These are phyloP conservation scores for Microcebus lehilahytsara DNA, from an alignment of 2,113 vertebrate genomes.

Conservation along the genomic window DNA sequence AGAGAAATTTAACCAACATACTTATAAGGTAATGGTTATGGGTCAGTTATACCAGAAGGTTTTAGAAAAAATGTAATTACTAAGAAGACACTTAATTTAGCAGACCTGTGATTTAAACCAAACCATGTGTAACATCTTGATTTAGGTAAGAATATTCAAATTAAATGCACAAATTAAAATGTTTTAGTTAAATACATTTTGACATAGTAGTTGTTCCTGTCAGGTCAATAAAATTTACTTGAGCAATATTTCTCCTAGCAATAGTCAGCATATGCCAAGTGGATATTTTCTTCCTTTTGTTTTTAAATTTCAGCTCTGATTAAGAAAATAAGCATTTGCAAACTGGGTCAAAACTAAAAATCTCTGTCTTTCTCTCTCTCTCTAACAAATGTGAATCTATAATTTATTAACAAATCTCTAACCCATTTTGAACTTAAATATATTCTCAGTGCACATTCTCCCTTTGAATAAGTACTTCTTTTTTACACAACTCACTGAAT, in stretches of 20 bases:
- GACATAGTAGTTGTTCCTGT: slow-evolving; percentile 84
- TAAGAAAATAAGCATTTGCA: slow-evolving; percentile 52
- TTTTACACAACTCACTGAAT: not conserved
- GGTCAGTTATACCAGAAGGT: not conserved
- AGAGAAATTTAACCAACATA: not conserved
- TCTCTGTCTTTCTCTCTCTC: not conserved
- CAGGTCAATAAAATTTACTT: slow-evolving; percentile 81
- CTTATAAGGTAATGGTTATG: not conserved
- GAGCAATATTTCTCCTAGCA: slow-evolving; percentile 80
- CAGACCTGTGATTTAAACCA: slow-evolving; percentile 36
- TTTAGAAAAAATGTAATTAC: slow-evolving; percentile 5
- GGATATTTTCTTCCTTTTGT: slow-evolving; percentile 73
- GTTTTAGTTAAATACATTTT: slow-evolving; percentile 81
- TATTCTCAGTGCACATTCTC: not conserved
- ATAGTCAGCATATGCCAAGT: slow-evolving; percentile 76
- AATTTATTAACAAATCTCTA: not conserved
- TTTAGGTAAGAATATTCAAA: slow-evolving; percentile 62
- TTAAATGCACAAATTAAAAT: slow-evolving; percentile 71
- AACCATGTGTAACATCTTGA: not conserved
- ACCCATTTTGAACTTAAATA: not conserved
- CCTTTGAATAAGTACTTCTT: not conserved
- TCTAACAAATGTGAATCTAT: not conserved
- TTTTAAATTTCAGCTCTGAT: slow-evolving; percentile 70
- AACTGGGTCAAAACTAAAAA: slow-evolving; percentile 45
- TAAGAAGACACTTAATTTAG: slow-evolving; percentile 21